Evolutionary conservation across 2,797 vertebrate species (phyloP), one percentile per base, ranked within the genome.

Genomic region (Syncerus caffer): DNA sequence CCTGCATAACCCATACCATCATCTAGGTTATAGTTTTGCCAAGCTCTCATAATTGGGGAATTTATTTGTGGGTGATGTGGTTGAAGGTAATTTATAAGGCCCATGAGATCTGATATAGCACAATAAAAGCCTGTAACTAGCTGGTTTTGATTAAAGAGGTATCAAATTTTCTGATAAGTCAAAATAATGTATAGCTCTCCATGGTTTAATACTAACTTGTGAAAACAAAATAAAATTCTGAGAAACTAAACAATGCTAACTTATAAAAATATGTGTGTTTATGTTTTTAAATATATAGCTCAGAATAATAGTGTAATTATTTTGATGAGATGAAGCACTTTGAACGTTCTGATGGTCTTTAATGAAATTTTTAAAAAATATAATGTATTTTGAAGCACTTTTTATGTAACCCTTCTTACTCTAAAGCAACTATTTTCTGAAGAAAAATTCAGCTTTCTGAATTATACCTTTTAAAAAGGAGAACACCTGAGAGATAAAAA

Each of bases 201-300:
- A 50, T 78, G 50, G 50, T 14, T 95, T 95, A 95, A 64, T 79
- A 15, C 42, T 85, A 85, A 90, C 47, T 55, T 92, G 38, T 50
- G 86, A 93, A 50, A 51, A 29, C 51, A 92, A 88, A 60, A 7
- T 91, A 80, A 90, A 57, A 92, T 89, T 96, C 17, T 90, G 51
- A 90, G 53, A 97, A 90, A 51, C 10, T 60, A 34, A 94, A 88
- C 58, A 13, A 85, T 13, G 58, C 23, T 60, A 88, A 38, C 27
- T 27, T 92, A 79, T 85, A 85, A 94, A 97, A 88, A 78, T 53
- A 25, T 3, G 6, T 79, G 71, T 50, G 1, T 5, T 74, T 74
- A 58, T 71, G 15, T 34, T 60, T 95, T 95, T 84, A 83, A 90
- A 83, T 93, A 87, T 86, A 58, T 95, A 96, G 50, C 21, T 85